Conservation (phyloP, 1,140 invertebrate genomes). For the Neoseiulus cucumeris region DNA sequence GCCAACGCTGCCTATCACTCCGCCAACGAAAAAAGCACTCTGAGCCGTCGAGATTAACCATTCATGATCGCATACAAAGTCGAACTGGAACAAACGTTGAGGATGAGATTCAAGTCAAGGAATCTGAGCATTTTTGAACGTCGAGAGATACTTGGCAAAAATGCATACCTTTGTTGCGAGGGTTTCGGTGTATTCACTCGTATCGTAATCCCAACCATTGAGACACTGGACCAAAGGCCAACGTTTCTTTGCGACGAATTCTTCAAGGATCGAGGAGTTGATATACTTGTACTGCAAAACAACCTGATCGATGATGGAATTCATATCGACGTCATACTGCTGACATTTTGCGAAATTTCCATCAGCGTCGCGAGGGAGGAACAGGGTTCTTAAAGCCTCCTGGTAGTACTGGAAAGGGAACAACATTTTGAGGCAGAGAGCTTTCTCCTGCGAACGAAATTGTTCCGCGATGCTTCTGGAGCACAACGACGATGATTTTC, state of each 20-base stretch:
- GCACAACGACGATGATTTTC: no score
- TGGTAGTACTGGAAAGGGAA: background rate
- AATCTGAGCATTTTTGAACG: no score
- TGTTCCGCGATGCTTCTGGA: no score
- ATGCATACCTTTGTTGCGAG: slow-evolving; percentile 26
- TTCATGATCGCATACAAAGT: slow-evolving; percentile 41
- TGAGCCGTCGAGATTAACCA: slow-evolving; percentile 42
- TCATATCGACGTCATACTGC: background rate
- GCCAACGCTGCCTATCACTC: slow-evolving; percentile 43
- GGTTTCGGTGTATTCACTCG: slow-evolving; percentile 24
- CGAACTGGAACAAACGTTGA: slow-evolving; percentile 33
- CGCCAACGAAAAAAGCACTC: slow-evolving; percentile 44
- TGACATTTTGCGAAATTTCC: background rate
- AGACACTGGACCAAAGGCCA: slow-evolving; percentile 26
- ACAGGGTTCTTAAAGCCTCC: background rate
- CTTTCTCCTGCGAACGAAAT: no score
- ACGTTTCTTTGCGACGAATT: slow-evolving; percentile 1
- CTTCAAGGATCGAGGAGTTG: background rate
- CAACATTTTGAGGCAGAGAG: background rate
- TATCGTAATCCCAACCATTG: slow-evolving; percentile 27
- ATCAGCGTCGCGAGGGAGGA: background rate
- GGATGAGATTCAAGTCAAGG: background rate
- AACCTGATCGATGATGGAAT: background rate
- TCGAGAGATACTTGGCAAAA: no score
- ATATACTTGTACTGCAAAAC: background rate